Conservation (phyloP, 2,113 vertebrate genomes). For the Cyanoramphus novaezelandiae region DNA sequence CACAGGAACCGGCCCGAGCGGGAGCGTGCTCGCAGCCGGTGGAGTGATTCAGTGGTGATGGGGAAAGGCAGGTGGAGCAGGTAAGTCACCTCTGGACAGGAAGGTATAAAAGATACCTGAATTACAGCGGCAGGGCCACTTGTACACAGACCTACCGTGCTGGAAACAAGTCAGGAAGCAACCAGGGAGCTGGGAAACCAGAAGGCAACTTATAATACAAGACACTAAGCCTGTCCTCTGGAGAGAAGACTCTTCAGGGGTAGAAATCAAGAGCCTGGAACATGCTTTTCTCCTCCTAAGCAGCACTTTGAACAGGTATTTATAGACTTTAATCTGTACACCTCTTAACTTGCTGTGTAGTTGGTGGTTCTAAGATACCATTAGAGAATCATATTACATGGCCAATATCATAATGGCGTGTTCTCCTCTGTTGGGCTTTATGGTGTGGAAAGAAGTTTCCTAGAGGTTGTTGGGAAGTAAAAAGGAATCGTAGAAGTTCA, state of each 20-base stretch:
- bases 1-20: background rate
- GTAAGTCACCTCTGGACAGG: conserved; percentile 44
- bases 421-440: background rate
- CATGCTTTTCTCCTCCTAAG: conserved; percentile 16
- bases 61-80: conserved; percentile 55
- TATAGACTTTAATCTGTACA: background rate
- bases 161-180: background rate
- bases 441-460: background rate
- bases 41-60: background rate
- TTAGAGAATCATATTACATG: background rate
- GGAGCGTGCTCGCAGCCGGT: background rate
- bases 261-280: background rate
- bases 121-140: background rate
- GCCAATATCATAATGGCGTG: accelerated
- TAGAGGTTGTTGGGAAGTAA: background rate
- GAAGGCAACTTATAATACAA: background rate
- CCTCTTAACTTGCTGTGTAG: background rate
- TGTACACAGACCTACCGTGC: background rate
- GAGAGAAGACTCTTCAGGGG: background rate
- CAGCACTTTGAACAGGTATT: conserved; percentile 42
- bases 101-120: conserved; percentile 54
- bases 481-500: background rate
- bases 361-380: background rate
- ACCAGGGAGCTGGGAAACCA: background rate
- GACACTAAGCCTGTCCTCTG: background rate